Evolutionary conservation across 2,797 vertebrate genomes (phyloP).

Genomic region (Xiphorhynchus erythropygius): DNA sequence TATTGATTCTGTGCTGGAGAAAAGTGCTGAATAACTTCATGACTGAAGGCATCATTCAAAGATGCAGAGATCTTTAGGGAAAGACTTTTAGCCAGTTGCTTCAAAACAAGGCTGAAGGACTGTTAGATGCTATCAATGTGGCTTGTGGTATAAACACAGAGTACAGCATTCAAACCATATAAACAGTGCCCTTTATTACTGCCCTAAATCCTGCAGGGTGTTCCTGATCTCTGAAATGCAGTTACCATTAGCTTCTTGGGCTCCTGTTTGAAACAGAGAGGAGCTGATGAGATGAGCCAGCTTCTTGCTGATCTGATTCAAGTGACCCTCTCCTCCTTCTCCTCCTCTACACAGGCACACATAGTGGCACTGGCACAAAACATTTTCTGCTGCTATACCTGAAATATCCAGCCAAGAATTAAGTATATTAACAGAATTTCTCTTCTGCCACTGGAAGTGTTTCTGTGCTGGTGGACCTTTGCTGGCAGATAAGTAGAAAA

Average conservation of each 20-base stretch:
- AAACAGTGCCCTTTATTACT: background rate
- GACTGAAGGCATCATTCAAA: background rate
- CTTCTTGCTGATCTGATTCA: background rate
- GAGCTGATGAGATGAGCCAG: background rate
- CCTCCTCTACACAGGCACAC: rapidly evolving
- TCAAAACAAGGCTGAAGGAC: background rate
- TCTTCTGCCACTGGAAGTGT: background rate
- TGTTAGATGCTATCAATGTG: background rate
- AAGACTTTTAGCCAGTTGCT: background rate
- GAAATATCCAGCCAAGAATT: background rate
- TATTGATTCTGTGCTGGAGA: background rate
- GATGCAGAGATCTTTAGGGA: background rate
- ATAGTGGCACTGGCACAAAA: background rate
- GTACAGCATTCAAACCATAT: background rate
- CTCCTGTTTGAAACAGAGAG: background rate
- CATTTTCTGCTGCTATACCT: background rate
- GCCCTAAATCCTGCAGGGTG: background rate
- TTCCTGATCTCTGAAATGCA: background rate
- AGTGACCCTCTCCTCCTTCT: background rate
- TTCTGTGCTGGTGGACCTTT: background rate
- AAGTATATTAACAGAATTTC: background rate
- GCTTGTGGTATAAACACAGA: background rate
- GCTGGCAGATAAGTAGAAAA: background rate
- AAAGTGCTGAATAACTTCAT: background rate
- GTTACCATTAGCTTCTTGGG: background rate